Conservation (phyloP, 2,113 vertebrate species). For the Chunga burmeisteri region DNA sequence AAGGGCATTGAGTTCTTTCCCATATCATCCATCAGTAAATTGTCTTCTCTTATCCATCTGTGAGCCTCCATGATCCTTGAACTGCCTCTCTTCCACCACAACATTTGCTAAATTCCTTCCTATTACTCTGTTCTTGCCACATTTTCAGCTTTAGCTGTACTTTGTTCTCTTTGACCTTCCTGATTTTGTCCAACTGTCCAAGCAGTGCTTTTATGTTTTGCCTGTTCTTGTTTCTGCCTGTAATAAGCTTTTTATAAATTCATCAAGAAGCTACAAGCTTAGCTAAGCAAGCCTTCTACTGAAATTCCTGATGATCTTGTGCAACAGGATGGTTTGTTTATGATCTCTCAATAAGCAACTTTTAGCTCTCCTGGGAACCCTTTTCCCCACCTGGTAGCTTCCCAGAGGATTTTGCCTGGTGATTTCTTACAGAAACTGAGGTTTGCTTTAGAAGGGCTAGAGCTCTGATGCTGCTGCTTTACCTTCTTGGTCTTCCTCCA, state of each 20-base stretch:
- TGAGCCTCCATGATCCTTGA: neutral
- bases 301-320: neutral
- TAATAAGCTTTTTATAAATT: neutral
- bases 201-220: neutral
- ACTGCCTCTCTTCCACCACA: neutral
- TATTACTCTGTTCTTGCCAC: neutral
- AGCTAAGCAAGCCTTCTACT: neutral
- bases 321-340: neutral
- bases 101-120: neutral
- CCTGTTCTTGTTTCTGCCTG: neutral
- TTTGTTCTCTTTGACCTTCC: neutral
- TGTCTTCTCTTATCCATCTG: neutral
- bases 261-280: neutral
- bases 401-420: neutral
- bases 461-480: neutral
- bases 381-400: neutral
- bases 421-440: neutral
- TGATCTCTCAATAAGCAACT: neutral
- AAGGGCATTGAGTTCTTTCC: neutral
- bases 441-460: neutral
- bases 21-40: neutral
- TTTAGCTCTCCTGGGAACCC: neutral
- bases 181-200: neutral
- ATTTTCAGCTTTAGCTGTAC: neutral
- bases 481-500: neutral